Evolutionary conservation across 2,888 invertebrate species (phyloP), one percentile per base, ranked within the genome.

Genomic region (Sphecodes monilicornis): DNA sequence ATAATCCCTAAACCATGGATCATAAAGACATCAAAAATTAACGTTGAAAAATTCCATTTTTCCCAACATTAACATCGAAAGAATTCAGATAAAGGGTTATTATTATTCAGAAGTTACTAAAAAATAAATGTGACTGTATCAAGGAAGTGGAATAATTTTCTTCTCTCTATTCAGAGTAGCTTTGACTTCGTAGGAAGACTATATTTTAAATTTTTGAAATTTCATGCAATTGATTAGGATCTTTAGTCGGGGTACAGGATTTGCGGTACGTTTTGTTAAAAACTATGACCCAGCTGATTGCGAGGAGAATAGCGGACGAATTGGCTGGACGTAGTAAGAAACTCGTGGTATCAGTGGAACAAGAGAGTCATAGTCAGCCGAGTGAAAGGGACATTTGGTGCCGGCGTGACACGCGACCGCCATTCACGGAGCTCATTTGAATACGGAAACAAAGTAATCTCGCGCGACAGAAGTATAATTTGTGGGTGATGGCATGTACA

Each of bases 391-490:
- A 79, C 50, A 73, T 68, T 72, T 32, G 72, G 73, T 74, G 69
- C 76, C 72, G 29, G 46, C 22, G 39, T 76, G 80, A 84, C 81
- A 79, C 83, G 83, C 83, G 78, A 85, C 70, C 57, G 29, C 39
- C 66, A 18, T 76, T 70, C 77, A 29, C 69, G 11, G 36, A 46
- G 72, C 64, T 86, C 78, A 84, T 84, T 84, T 86, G 78, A 86
- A 86, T 86, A 80, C 86, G 73, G 84, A 76, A 80, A 86, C 80
- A 81, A 86, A 80, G 84, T 84, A 80, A 86, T 86, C 84, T 69
- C 72, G 43, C 16, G 43, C 66, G 80, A 78, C 86, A 85, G 80
- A 32, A 57, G 76, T 80, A 84, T 85, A 85, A 85, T 77, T 85
- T 64, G 71, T 57, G 64, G 70, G 50, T 57, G 70, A 41, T 46